Evolutionary conservation across 2,797 vertebrate genomes (phyloP), one percentile per base, ranked within the genome.

Genomic region (Craterocephalus amniculus): DNA sequence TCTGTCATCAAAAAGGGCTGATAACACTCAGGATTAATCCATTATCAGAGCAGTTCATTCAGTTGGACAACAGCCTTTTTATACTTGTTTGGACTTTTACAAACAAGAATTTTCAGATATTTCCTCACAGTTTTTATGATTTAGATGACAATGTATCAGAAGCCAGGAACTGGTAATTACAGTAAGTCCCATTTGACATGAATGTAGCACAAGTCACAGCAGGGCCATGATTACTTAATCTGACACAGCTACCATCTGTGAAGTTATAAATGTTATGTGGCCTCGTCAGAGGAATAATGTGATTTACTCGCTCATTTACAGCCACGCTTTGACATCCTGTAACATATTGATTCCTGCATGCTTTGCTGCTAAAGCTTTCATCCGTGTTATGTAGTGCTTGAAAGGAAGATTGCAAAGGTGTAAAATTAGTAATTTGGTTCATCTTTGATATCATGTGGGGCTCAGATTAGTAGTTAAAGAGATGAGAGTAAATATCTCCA

Each of bases 91-190:
- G 52, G 26, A 49, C 27, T 31, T 55, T 52, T 29, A 29, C 29
- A 7, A 27, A 31, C 27, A 18, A 18, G 2, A 18, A 7, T 31
- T 27, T 29, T 56, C 54, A 55, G 14, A 55, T 55, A 34, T 57
- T 57, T 36, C 0, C 1, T 22, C 22, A 11, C 57, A 36, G 34
- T 8, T 16, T 26, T 34, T 26, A 52, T 52, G 20, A 34, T 34
- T 57, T 34, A 34, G 20, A 34, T 57, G 31, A n/a, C 11, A 57
- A 57, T 57, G 12, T 34, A 34, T 32, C 8, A 54, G 31, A 24
- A 61, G 2, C 54, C 58, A 61, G 29, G 45, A 18, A 32, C 16
- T 61, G 16, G 38, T 55, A 54, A 54, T 64, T 38, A 64, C 48
- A 64, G 12, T 13, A 54, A 55, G 22, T 38, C 49, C 20, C 40